Conservation (phyloP, 2,888 invertebrate genomes). For the Drosophila emarginata region DNA sequence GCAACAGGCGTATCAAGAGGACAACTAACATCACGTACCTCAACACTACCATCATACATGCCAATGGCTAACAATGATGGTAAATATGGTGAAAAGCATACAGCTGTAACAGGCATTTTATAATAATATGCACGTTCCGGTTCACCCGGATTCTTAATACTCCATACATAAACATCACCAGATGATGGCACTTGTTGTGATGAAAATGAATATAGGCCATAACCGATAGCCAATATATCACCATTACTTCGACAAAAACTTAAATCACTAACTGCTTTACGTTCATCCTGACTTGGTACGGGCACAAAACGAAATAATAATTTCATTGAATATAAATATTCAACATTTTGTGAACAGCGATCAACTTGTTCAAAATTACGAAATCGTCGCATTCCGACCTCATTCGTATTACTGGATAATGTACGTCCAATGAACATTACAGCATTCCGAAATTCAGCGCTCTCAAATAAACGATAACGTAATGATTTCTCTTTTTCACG, state of each 20-base stretch:
- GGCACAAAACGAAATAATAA: constrained; percentile 87
- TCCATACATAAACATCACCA: constrained; percentile 90
- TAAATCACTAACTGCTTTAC: constrained; percentile 85
- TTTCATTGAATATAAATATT: constrained; percentile 87
- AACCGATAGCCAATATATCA: constrained; percentile 89
- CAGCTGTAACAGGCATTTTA: constrained; percentile 86
- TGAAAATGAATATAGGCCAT: constrained; percentile 87
- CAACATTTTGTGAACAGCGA: constrained; percentile 85
- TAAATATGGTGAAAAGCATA: constrained; percentile 87
- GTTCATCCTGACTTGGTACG: constrained; percentile 78
- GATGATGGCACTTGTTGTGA: constrained; percentile 82
- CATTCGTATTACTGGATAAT: constrained; percentile 86
- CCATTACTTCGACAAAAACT: constrained; percentile 87
- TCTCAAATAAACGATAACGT: constrained; percentile 19
- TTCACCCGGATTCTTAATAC: constrained; percentile 89
- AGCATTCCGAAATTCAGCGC: constrained; percentile 84
- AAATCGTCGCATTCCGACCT: constrained; percentile 86
- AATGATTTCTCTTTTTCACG: constrained; percentile 51
- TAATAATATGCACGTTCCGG: constrained; percentile 88
- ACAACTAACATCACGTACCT: constrained; percentile 87
- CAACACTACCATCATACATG: constrained; percentile 88
- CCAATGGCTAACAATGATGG: constrained; percentile 90
- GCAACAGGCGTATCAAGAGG: constrained; percentile 83
- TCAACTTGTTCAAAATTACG: constrained; percentile 86
- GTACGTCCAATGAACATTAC: constrained; percentile 87